These are phyloP conservation scores for Archips crataeganus DNA, from an alignment of 2,888 invertebrate species.

Conservation along the genomic window DNA sequence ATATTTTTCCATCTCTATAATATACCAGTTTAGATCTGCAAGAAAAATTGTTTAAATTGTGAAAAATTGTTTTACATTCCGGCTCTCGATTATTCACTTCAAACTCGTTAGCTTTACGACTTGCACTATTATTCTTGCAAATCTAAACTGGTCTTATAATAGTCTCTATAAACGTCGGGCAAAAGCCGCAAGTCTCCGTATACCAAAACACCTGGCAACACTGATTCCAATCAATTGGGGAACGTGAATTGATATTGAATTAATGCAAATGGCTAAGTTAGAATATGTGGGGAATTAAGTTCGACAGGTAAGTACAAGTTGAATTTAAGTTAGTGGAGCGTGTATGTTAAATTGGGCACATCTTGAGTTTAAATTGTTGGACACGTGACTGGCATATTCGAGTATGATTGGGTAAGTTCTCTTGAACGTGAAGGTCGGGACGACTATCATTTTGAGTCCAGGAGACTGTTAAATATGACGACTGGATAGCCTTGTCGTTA, in stretches of 20 bases:
- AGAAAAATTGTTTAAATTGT: too few relatives aligned
- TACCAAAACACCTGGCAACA: background rate
- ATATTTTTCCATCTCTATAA: too few relatives aligned
- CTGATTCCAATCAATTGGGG: conserved; percentile 30
- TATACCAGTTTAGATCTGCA: too few relatives aligned
- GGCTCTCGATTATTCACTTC: too few relatives aligned
- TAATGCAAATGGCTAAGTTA: conserved; percentile 29
- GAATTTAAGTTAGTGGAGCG: conserved; percentile 8
- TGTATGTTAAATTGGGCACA: conserved; percentile 22
- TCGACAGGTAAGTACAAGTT: conserved; percentile 3
- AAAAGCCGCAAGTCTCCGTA: too few relatives aligned
- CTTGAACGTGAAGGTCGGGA: background rate
- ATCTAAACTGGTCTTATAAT: too few relatives aligned
- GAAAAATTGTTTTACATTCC: too few relatives aligned
- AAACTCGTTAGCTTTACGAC: too few relatives aligned
- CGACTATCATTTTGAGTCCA: conserved; percentile 18
- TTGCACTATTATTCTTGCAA: too few relatives aligned
- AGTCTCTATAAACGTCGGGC: too few relatives aligned
- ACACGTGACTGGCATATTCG: conserved; percentile 20
- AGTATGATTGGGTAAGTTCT: background rate
- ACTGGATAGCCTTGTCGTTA: too few relatives aligned
- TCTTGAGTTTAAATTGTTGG: conserved; percentile 11
- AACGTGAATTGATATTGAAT: conserved; percentile 20
- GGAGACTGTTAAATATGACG: background rate
- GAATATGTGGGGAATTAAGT: conserved; percentile 17